Percentiles rank a stretch among this genome's conserved stretches.
Evolutionary conservation across 30 jellyfish, hydroid and myxozoan species (phyloP).

Genomic region (Aurelia sp.): DNA sequence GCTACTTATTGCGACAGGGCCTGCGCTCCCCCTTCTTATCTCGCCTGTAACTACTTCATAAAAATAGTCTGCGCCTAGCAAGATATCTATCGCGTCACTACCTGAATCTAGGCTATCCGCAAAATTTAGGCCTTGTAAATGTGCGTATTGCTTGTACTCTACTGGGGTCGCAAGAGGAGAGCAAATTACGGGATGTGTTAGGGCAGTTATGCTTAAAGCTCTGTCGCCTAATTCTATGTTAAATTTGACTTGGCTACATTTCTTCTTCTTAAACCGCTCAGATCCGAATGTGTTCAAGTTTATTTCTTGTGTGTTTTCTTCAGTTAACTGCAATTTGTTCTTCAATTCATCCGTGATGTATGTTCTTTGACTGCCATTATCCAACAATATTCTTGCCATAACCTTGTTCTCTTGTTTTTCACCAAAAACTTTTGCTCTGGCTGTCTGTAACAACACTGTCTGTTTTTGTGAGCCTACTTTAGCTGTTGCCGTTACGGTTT

Average conservation of each 20-base stretch:
- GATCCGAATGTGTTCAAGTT: slow-evolving; percentile 62
- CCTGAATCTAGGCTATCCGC: slow-evolving; percentile 2
- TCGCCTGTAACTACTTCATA: slow-evolving; percentile 40
- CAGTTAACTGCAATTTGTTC: slow-evolving; percentile 20
- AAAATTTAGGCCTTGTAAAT: slow-evolving; percentile 7
- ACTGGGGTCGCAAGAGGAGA: slow-evolving; percentile 4
- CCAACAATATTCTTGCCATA: slow-evolving; percentile 30
- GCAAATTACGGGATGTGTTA: not conserved
- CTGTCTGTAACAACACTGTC: slow-evolving; percentile 28
- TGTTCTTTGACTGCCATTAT: slow-evolving; percentile 64
- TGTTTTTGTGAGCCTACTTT: not conserved
- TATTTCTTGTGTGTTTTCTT: slow-evolving; percentile 10
- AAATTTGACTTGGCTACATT: slow-evolving; percentile 28
- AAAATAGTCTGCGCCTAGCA: slow-evolving; percentile 36
- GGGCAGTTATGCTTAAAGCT: not conserved
- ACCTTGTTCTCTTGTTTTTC: not conserved
- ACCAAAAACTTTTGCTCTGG: slow-evolving; percentile 23
- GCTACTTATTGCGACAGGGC: slow-evolving; percentile 45
- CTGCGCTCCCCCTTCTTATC: slow-evolving; percentile 25
- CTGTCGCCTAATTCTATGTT: slow-evolving; percentile 22
- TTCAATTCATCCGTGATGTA: slow-evolving; percentile 41
- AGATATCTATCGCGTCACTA: slow-evolving; percentile 6
- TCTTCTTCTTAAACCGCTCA: slow-evolving; percentile 8
- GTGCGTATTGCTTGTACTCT: slow-evolving; percentile 12
- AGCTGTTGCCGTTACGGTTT: slow-evolving; percentile 26